phyloP scores from a whole-genome alignment of 2,113 vertebrate genomes.

The Myocastor coypus region DNA sequence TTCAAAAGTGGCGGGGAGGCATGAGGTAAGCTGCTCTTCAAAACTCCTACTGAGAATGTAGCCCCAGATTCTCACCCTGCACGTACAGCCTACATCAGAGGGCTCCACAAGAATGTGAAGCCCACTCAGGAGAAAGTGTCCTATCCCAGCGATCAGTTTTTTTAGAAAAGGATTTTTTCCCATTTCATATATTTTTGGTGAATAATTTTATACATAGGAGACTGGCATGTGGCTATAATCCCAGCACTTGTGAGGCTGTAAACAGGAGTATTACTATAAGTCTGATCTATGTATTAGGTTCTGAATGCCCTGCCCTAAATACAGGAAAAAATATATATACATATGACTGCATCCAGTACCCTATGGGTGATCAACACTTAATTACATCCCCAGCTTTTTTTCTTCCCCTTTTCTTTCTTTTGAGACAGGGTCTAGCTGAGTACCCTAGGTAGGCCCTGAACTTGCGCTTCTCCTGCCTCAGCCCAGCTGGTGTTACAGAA shows the following conservation, averaged over 20 bases:
- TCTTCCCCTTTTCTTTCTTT: neutral
- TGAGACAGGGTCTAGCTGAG: neutral
- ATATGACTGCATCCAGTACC: neutral
- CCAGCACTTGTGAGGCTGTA: no score
- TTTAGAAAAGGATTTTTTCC: neutral
- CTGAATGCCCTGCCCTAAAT: no score
- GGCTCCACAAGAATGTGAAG: neutral
- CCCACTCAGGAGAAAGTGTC: rapidly evolving
- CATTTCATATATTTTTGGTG: neutral
- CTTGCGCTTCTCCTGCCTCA: neutral
- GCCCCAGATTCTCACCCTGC: neutral
- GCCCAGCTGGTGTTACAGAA: neutral
- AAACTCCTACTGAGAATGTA: rapidly evolving
- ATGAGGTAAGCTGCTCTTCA: rapidly evolving
- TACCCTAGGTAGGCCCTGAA: neutral
- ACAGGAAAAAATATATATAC: no score
- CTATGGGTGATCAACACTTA: neutral
- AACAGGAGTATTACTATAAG: no score
- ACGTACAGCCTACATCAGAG: rapidly evolving
- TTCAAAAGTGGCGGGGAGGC: no score
- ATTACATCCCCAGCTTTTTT: neutral
- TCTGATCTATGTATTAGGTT: no score
- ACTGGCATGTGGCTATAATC: no score
- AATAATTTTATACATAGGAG: neutral
- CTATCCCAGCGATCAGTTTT: neutral